Percentiles rank a stretch among this genome's conserved stretches.
phyloP scores from a whole-genome alignment of 2,888 invertebrate species.

The Dendrolimus houi region DNA sequence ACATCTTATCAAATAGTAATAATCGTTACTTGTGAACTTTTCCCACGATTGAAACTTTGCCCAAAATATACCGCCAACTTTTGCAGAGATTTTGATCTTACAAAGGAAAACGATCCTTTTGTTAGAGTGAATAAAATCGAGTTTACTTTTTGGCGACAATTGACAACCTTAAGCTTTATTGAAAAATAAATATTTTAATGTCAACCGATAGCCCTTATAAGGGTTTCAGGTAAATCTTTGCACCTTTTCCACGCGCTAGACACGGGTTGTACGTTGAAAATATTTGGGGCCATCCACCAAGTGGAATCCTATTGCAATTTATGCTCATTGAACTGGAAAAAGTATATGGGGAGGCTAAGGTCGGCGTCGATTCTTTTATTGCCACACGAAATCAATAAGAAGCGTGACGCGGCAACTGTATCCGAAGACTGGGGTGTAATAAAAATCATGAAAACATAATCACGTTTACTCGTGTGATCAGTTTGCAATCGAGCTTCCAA shows the following conservation, averaged over 20 bases:
- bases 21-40: too few species aligned
- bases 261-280: constrained; percentile 49
- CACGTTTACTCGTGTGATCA: constrained; percentile 21
- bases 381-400: constrained; percentile 62
- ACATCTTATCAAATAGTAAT: too few species aligned
- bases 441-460: constrained; percentile 36
- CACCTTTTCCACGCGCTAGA: constrained; percentile 52
- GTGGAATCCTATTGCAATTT: constrained; percentile 73
- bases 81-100: too few species aligned
- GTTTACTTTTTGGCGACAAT: too few species aligned
- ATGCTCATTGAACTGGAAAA: constrained; percentile 69
- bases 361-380: constrained; percentile 67
- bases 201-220: constrained; percentile 41
- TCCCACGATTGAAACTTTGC: too few species aligned
- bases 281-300: constrained; percentile 58
- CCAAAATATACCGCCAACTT: too few species aligned
- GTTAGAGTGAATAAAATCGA: too few species aligned
- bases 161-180: not conserved
- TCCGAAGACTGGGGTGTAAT: constrained; percentile 27
- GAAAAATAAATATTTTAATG: constrained; percentile 49
- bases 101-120: too few species aligned
- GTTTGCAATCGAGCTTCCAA: constrained; percentile 15
- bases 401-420: constrained; percentile 50
- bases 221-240: constrained; percentile 56
- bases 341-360: constrained; percentile 67